Evolutionary conservation across 2,113 vertebrate genomes (phyloP).

Genomic region (Hipposideros armiger): DNA sequence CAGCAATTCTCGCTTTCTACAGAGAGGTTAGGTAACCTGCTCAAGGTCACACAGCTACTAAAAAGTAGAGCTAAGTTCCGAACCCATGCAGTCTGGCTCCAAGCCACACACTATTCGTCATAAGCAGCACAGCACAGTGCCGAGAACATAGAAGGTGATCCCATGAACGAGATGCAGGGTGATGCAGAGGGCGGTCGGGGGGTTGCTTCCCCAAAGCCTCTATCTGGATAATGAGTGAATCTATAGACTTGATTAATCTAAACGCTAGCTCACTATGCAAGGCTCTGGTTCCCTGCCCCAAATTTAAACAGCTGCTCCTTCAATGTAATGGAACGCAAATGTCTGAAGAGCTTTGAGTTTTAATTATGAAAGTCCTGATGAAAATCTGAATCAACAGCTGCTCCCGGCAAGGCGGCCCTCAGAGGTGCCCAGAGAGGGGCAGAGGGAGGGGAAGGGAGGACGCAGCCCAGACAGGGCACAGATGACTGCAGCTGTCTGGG

Average conservation of each 20-base stretch:
- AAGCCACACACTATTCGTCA: not conserved
- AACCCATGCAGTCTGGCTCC: not conserved
- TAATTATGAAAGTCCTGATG: conserved; percentile 82
- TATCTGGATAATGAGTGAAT: not conserved
- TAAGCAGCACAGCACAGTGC: not conserved
- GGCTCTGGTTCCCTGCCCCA: conserved; percentile 54
- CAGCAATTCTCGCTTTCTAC: not conserved
- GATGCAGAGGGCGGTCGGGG: not conserved
- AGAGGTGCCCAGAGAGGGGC: conserved; percentile 72
- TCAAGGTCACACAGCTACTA: conserved; percentile 6
- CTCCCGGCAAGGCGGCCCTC: conserved; percentile 73
- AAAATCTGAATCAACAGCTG: conserved; percentile 86
- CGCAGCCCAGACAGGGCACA: conserved; percentile 39
- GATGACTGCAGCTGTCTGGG: conserved; percentile 69
- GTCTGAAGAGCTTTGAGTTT: conserved; percentile 79
- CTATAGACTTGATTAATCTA: conserved; percentile 54
- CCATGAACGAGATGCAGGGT: too few relatives aligned
- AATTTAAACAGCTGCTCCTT: conserved; percentile 70
- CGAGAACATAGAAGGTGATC: not conserved
- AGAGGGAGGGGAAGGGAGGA: conserved; percentile 61
- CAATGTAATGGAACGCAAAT: conserved; percentile 74
- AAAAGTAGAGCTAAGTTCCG: not conserved
- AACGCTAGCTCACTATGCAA: conserved; percentile 19
- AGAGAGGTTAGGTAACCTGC: not conserved
- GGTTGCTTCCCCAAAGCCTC: not conserved